Base-by-base conservation (phyloP, 2,888 invertebrate species). In the Phortica magna region DNA sequence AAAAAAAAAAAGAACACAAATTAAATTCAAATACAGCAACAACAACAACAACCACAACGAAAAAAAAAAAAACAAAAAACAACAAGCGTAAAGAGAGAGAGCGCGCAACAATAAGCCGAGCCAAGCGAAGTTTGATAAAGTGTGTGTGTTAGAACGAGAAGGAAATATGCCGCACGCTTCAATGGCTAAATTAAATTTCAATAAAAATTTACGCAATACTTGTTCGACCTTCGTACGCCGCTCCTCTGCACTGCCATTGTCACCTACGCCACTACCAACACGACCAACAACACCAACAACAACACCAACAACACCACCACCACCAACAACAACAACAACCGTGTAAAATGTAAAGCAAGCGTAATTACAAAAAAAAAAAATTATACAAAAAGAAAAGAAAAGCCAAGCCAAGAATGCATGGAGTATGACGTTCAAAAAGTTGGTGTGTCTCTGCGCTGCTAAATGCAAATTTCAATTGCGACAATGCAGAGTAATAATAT, bases 151-250 rank as follows among this genome's bases (percentile, higher is more conserved):
- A 48, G 14, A 48, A 48, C 14, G 10, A 48, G 14, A 14, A 2
- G 48, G 9, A 48, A 48, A 48, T 72, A 68, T 42, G 67, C 12
- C 75, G 77, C 75, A 59, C 43, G 17, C 73, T 78, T 78, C 65
- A 78, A 81, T 77, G 79, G 80, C 82, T 82, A 83, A 83, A 82
- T 78, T 81, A 80, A 74, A 79, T 68, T 41, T 70, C n/a, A 48
- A 53, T 48, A 12, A 7, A 41, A 31, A 68, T 14, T 41, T 22
- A 10, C 65, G 9, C 41, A 31, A 39, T 31, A 65, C 65, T 14
- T 59, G 14, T 48, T 48, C 48, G 14, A 59, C n/a, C n/a, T 19
- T 59, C n/a, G 10, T n/a, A 5, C 59, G 3, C 14, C n/a, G n/a
- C 19, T 59, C 17, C 59, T 59, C n/a, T 17, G 6, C n/a, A 17